A percentile compares a stretch with the other conserved stretches of the same genome.
Conservation (phyloP, 1,140 invertebrate genomes). For the Spodoptera frugiperda region DNA sequence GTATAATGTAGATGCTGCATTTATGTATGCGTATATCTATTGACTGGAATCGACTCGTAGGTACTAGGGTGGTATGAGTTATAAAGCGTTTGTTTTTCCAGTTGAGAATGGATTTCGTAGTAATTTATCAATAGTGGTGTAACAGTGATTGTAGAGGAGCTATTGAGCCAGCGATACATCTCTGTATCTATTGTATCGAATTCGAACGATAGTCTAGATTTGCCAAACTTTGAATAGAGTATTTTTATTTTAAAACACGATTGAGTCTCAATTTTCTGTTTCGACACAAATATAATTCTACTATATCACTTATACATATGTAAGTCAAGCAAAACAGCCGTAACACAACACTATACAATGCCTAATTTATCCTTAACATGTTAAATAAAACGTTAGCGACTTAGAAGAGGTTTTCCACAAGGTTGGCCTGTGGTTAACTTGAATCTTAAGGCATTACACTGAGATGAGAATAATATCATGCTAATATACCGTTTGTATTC, state of each 20-base stretch:
- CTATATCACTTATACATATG: too few relatives aligned
- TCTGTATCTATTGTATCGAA: slow-evolving; percentile 24
- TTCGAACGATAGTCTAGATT: neutral
- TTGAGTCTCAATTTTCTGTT: too few relatives aligned
- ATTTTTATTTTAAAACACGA: too few relatives aligned
- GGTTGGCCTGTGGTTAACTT: slow-evolving; percentile 31
- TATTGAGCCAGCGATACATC: slow-evolving; percentile 15
- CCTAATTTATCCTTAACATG: slow-evolving; percentile 3
- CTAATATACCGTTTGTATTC: slow-evolving; percentile 41
- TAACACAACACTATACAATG: neutral
- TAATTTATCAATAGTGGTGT: slow-evolving; percentile 7
- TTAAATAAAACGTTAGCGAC: slow-evolving; percentile 18
- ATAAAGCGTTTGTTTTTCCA: neutral
- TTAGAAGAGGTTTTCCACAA: slow-evolving; percentile 10
- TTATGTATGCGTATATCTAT: too few relatives aligned
- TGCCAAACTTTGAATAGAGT: too few relatives aligned
- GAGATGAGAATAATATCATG: slow-evolving; percentile 40
- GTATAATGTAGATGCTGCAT: neutral
- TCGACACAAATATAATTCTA: too few relatives aligned
- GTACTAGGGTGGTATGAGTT: slow-evolving; percentile 6
- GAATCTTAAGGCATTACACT: slow-evolving; percentile 23
- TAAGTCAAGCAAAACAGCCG: too few relatives aligned
- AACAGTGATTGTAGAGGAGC: neutral
- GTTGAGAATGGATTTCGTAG: neutral
- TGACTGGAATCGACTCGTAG: neutral